phyloP scores from a whole-genome alignment of 1,140 invertebrate genomes.

The Myzus persicae region DNA sequence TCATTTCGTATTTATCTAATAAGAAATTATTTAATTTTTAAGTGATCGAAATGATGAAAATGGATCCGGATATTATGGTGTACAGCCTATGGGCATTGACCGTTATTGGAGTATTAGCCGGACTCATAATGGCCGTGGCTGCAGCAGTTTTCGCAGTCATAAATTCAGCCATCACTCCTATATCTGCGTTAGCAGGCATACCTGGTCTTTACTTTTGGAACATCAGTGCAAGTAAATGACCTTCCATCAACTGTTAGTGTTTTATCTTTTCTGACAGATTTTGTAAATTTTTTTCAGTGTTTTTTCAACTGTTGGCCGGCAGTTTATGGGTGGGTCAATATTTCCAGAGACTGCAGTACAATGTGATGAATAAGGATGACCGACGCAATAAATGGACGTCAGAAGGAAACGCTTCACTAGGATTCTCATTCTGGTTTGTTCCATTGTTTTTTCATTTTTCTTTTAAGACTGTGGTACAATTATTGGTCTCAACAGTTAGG shows the following conservation, averaged over 20 bases:
- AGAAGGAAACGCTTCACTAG: conserved; percentile 73
- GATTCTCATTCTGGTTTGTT: conserved; percentile 81
- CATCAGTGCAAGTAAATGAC: conserved; percentile 73
- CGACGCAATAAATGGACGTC: conserved; percentile 77
- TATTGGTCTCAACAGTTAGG: not conserved
- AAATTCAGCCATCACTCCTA: conserved; percentile 79
- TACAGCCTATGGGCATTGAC: conserved; percentile 78
- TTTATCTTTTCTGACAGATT: not conserved
- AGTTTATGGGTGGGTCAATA: conserved; percentile 80
- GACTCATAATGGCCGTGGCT: conserved; percentile 73
- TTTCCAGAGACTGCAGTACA: conserved; percentile 76
- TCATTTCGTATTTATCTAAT: not conserved
- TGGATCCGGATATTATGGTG: conserved; percentile 73
- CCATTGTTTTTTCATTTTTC: not conserved
- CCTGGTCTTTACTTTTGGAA: conserved; percentile 84
- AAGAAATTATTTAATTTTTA: conserved; percentile 8
- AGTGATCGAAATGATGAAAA: conserved; percentile 71
- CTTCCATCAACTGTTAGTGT: not conserved
- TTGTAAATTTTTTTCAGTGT: conserved; percentile 68
- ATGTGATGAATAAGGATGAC: conserved; percentile 80
- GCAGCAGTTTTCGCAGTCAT: conserved; percentile 79
- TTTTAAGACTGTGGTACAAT: not conserved
- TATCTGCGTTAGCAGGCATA: conserved; percentile 76
- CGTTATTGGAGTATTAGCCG: conserved; percentile 71
- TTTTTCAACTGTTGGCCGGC: conserved; percentile 74